Evolutionary conservation across 53 echinoderm and acorn worm species (phyloP), one percentile per base, ranked within the genome.

Genomic region (Hippasteria phrygiana): DNA sequence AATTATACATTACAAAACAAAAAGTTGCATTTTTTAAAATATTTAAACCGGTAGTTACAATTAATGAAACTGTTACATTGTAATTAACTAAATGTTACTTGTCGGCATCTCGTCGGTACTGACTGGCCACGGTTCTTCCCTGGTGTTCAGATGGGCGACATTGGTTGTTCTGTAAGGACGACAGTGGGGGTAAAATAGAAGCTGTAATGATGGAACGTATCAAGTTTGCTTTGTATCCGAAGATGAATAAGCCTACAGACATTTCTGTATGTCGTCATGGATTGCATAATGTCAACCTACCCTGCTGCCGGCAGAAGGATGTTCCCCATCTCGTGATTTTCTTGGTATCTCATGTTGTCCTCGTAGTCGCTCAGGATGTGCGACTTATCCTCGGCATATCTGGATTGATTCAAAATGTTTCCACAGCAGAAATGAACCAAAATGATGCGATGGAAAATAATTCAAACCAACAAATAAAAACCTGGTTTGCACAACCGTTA

Each of bases 101-200:
- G 85, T 85, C 0, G 85, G 85, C 85, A 85, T 85, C 20, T 85
- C 71, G 38, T 85, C 85, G 2, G 85, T 85, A 35, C 85, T 85
- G 12, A 85, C 85, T 14, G 85, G 85, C 85, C 85, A 85, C 0
- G 85, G 85, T 50, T 85, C 85, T n/a, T 85, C 85, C 69, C 54
- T 46, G 12, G 85, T 70, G 54, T 85, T 85, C 35, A 85, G 48
- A 34, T 37, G 85, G 18, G 53, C 71, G 48, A 85, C 71, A 50
- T 17, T 85, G 42, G 35, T 85, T 12, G 85, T 14, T 48, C 85
- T 85, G 51, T 22, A 41, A 27, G 13, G n/a, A 33, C 43, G 1
- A 54, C 29, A 34, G 12, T 2, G 34, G 29, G 18, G 31, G 31
- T 45, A 43, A 74, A 27, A 74, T 27, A n/a, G 45, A 2, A 1